Evolutionary conservation across 2,797 vertebrate species (phyloP).

Genomic region (Apodemus agrarius): DNA sequence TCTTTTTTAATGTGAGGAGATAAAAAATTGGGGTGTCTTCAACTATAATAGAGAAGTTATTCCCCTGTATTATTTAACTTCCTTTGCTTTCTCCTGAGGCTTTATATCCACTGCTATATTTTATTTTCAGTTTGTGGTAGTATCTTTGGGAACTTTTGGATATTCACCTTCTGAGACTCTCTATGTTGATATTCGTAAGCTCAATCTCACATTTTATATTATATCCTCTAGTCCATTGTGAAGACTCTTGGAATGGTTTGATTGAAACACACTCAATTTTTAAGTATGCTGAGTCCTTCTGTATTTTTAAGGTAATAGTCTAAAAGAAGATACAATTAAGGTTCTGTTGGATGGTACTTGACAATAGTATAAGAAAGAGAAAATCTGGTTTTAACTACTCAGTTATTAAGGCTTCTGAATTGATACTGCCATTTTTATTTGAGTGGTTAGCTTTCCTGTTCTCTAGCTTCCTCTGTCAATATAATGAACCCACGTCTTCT

Average conservation of each 20-base stretch:
- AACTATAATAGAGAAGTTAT: neutral
- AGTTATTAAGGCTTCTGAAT: neutral
- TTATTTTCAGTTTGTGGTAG: neutral
- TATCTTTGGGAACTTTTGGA: neutral
- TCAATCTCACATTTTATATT: neutral
- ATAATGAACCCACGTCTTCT: neutral
- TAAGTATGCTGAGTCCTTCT: neutral
- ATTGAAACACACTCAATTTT: neutral
- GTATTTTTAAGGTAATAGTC: slow-evolving; percentile 13
- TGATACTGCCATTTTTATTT: neutral
- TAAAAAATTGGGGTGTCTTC: neutral
- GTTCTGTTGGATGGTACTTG: neutral
- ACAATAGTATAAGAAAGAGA: neutral
- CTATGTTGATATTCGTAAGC: neutral
- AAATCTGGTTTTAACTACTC: neutral
- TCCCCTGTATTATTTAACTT: neutral
- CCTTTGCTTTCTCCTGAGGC: neutral
- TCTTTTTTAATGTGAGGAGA: neutral
- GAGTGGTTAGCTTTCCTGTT: neutral
- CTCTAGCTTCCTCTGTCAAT: neutral
- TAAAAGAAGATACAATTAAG: slow-evolving; percentile 11
- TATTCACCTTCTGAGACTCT: neutral
- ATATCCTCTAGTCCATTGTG: neutral
- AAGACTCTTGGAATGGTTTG: neutral
- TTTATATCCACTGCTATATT: neutral